Percentiles rank a stretch among this genome's conserved stretches.
Evolutionary conservation across 2,797 vertebrate species (phyloP).

Genomic region (Microctenopoma stevenorrisi): DNA sequence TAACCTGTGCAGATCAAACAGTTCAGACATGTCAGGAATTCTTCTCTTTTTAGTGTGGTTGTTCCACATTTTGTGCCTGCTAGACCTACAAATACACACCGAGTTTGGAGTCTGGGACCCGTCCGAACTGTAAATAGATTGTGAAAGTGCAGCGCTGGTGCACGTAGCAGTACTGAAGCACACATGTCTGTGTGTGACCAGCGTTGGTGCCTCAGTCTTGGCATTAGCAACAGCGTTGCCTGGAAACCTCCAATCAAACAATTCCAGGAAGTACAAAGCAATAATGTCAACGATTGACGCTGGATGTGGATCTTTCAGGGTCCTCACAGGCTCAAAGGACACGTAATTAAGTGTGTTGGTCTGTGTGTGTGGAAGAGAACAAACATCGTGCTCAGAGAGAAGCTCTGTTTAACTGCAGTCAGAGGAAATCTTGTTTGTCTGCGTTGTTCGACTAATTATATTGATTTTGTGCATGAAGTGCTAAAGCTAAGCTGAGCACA

Average conservation of each 20-base stretch:
- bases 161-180: neutral
- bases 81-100: too few species aligned
- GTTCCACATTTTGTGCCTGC: too few species aligned
- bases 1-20: neutral
- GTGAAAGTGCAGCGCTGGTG: neutral
- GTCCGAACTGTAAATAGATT: neutral
- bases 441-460: conserved; percentile 18
- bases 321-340: conserved; percentile 45
- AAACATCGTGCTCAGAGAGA: too few species aligned
- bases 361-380: neutral
- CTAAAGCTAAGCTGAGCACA: conserved; percentile 41
- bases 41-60: too few species aligned
- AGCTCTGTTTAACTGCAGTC: neutral
- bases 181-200: neutral
- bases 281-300: conserved; percentile 58
- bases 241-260: conserved; percentile 37
- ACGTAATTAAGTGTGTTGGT: conserved; percentile 37
- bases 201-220: neutral
- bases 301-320: neutral
- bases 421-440: too few species aligned
- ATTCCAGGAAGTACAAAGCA: conserved; percentile 34
- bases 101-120: too few species aligned
- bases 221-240: conserved; percentile 30
- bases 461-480: conserved; percentile 41
- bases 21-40: neutral